Base-by-base conservation (phyloP, 2,113 vertebrate species). In the Columba janthina region DNA sequence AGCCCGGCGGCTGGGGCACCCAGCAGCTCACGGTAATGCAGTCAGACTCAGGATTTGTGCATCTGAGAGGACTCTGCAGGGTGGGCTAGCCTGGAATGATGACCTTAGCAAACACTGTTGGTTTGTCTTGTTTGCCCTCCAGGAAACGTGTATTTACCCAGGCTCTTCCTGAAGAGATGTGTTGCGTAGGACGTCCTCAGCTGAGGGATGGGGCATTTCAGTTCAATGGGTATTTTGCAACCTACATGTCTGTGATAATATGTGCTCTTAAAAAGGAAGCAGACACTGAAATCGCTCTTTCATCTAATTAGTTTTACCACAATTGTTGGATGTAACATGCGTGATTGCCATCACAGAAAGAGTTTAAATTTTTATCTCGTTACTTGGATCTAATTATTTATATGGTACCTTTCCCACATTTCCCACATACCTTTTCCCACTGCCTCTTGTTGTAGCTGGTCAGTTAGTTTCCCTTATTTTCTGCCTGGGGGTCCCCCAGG, bases 131-230 rank as follows among this genome's bases (percentile, higher is more conserved):
- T 40, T 94, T 66, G 71, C 64, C 58, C 71, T 94, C 29, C 93
- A 95, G 94, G 84, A 96, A 96, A 93, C 42, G 58, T 79, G 92
- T 95, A 88, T 95, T 95, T 96, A 93, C 25, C 40, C 81, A 96
- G 91, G 40, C 67, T 82, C 76, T 96, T 96, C 94, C 87, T 93
- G 85, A 62, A 85, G 62, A 89, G 28, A 61, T 82, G 40, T 50
- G 66, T 46, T 89, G 22, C 5, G 48, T 64, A 75, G 72, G 40
- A 71, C 0, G 2, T 64, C 46, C 61, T 89, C 50, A 70, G 25
- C 58, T 61, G 70, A 85, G 73, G 32, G 31, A 74, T 64, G 24
- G 72, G 51, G 48, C 40, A 62, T 42, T 91, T 75, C 61, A 87
- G 48, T 71, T 85, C 73, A 87, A 10, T 6, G 25, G 48, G 50